Percentiles rank a stretch among this genome's conserved stretches.
Conservation (phyloP, 2,888 invertebrate species). For the Melanotus villosus region DNA sequence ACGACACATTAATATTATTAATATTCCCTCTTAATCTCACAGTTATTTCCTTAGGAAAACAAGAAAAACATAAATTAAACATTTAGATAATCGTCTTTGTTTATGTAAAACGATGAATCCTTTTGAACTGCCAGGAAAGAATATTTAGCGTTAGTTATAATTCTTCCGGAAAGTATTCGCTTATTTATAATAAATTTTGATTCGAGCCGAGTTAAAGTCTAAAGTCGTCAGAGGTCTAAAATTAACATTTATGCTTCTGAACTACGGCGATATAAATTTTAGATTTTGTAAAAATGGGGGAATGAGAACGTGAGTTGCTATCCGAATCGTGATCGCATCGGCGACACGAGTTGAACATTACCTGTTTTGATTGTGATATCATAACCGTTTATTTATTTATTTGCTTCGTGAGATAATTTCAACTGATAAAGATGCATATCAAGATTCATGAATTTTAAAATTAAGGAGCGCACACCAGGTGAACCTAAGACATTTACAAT, state of each 20-base stretch:
- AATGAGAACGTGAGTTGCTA: constrained; percentile 54
- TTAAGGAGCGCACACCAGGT: constrained; percentile 25
- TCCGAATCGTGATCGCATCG: constrained; percentile 58
- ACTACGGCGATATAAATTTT: constrained; percentile 20
- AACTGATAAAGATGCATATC: constrained; percentile 40
- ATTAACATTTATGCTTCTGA: not conserved
- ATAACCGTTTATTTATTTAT: constrained; percentile 58
- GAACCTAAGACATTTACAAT: too few species aligned
- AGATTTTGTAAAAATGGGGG: constrained; percentile 49
- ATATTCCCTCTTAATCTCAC: too few species aligned
- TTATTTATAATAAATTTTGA: constrained; percentile 1
- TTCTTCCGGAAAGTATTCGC: too few species aligned
- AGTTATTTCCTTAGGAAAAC: too few species aligned
- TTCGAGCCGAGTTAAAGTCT: not conserved
- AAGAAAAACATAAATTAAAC: too few species aligned
- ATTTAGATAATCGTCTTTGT: too few species aligned
- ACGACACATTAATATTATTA: too few species aligned
- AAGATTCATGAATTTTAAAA: constrained; percentile 41
- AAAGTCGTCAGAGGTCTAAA: not conserved
- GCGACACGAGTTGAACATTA: constrained; percentile 60
- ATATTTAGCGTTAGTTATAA: too few species aligned
- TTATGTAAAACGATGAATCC: too few species aligned
- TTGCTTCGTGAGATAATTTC: constrained; percentile 54
- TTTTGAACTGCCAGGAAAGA: too few species aligned
- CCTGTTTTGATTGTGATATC: constrained; percentile 57